Evolutionary conservation across 2,888 invertebrate species (phyloP).

Genomic region (Eubasilissa splendida): DNA sequence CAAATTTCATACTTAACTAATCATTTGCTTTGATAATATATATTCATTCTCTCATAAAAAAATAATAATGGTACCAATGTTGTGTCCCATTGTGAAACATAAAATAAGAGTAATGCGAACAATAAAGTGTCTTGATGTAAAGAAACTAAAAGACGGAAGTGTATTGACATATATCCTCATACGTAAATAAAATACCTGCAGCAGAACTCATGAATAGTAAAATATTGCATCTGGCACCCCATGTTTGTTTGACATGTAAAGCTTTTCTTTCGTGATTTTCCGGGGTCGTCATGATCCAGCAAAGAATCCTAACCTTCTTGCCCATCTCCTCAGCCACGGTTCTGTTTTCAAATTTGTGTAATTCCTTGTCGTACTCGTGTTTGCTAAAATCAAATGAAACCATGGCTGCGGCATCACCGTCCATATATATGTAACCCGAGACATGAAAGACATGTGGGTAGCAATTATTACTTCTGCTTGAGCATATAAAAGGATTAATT

Average conservation of each 20-base stretch:
- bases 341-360: constrained; percentile 80
- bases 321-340: constrained; percentile 80
- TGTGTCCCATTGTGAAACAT: no score
- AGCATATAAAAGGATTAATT: constrained; percentile 57
- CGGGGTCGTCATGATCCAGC: constrained; percentile 98
- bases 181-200: constrained; percentile 70
- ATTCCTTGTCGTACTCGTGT: constrained; percentile 75
- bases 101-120: no score
- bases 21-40: no score
- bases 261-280: constrained; percentile 91
- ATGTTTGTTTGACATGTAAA: constrained; percentile 93
- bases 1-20: no score
- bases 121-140: no score
- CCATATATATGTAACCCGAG: neutral
- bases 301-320: constrained; percentile 87
- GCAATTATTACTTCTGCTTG: neutral
- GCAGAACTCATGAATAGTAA: constrained; percentile 89
- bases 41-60: no score
- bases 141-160: no score
- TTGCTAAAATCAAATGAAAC: constrained; percentile 65
- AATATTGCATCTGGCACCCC: constrained; percentile 94
- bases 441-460: neutral
- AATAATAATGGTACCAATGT: no score
- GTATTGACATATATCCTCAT: no score
- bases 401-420: constrained; percentile 63